A percentile compares a stretch with the other conserved stretches of the same genome.
phyloP scores from a whole-genome alignment of 2,888 invertebrate genomes.

The Leptinotarsa juncta region DNA sequence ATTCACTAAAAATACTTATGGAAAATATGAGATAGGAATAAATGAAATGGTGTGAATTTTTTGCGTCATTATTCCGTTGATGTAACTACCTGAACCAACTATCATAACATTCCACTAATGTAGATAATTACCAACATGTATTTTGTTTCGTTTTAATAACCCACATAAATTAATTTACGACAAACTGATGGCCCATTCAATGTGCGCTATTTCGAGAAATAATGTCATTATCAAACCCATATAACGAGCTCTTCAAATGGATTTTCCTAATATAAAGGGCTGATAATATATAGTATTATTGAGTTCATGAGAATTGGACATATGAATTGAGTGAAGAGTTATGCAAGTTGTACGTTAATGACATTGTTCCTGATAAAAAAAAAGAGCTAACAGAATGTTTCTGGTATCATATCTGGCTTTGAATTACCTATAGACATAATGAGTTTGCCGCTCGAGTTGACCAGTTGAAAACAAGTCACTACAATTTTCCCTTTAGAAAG shows the following conservation, averaged over 20 bases:
- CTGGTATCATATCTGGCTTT: no score
- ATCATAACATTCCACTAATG: not conserved
- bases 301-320: not conserved
- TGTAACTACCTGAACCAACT: not conserved
- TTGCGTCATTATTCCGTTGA: not conserved
- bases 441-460: no score
- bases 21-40: no score
- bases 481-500: no score
- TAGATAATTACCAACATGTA: constrained; percentile 15
- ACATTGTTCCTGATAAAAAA: not conserved
- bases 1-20: no score
- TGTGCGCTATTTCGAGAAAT: constrained; percentile 8
- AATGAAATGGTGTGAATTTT: not conserved
- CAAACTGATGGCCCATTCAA: constrained; percentile 24
- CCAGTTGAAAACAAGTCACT: no score
- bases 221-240: constrained; percentile 9
- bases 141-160: constrained; percentile 20
- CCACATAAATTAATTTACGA: constrained; percentile 19
- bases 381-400: no score
- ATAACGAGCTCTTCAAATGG: constrained; percentile 12
- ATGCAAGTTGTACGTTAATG: not conserved
- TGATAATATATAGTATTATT: constrained; percentile 9
- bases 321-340: not conserved
- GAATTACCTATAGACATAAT: no score
- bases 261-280: not conserved